Evolutionary conservation across 2,888 invertebrate genomes (phyloP).

Genomic region (Chymomyza fuscimana): DNA sequence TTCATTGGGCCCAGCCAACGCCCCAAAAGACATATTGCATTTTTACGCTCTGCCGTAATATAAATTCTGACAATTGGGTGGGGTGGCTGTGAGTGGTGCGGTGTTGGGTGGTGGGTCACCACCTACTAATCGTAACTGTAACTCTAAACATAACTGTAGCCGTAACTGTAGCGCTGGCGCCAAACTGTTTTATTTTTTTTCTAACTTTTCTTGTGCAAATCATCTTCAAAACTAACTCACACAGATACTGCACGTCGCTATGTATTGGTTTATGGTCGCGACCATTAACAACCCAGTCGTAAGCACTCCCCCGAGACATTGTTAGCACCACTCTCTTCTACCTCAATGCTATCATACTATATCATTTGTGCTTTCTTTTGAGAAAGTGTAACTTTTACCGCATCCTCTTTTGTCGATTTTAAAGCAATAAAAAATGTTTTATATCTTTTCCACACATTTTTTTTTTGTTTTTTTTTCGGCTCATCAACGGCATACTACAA

Average conservation of each 20-base stretch:
- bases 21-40: slow-evolving; percentile 61
- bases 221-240: slow-evolving; percentile 27
- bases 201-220: slow-evolving; percentile 27
- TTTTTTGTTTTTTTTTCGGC: slow-evolving; percentile 34
- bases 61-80: slow-evolving; percentile 44
- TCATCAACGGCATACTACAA: not conserved
- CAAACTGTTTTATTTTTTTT: slow-evolving; percentile 24
- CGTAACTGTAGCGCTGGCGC: slow-evolving; percentile 44
- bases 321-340: slow-evolving; percentile 2
- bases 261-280: slow-evolving; percentile 57
- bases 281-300: slow-evolving; percentile 41
- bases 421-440: slow-evolving; percentile 74
- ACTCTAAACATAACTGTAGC: slow-evolving; percentile 37
- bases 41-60: slow-evolving; percentile 37
- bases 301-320: slow-evolving; percentile 59
- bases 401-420: slow-evolving; percentile 52
- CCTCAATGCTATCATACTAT: not conserved
- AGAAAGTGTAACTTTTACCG: slow-evolving; percentile 71
- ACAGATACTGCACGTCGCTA: slow-evolving; percentile 2
- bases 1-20: slow-evolving; percentile 42
- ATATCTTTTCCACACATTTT: slow-evolving; percentile 51
- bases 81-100: not conserved
- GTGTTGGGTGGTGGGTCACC: not conserved
- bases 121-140: slow-evolving; percentile 21
- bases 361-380: slow-evolving; percentile 58